A percentile compares a stretch with the other conserved stretches of the same genome.
phyloP scores from a whole-genome alignment of 1,140 invertebrate genomes.

The Arion vulgaris region DNA sequence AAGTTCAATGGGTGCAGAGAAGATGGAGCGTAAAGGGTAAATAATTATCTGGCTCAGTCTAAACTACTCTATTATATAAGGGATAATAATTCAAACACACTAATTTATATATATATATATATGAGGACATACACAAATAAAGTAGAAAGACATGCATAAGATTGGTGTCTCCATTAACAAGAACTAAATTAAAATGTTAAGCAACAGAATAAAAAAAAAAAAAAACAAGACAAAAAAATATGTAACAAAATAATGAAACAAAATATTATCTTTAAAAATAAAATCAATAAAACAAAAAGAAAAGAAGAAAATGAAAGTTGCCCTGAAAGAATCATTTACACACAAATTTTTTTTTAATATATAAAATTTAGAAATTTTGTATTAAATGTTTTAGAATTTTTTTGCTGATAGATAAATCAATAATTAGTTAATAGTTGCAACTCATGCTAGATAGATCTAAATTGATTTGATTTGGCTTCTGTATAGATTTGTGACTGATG shows the following conservation, averaged over 20 bases:
- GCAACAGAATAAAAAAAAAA: too few relatives aligned
- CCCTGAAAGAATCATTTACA: not conserved
- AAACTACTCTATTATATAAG: not conserved
- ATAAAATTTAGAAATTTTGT: too few relatives aligned
- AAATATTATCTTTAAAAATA: not conserved
- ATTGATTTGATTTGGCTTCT: not conserved
- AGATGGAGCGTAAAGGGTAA: too few relatives aligned
- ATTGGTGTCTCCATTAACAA: constrained; percentile 19
- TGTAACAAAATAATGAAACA: not conserved
- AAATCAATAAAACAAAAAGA: not conserved
- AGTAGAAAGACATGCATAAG: constrained; percentile 27
- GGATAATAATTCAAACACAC: not conserved
- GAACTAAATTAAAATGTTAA: not conserved
- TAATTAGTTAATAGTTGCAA: not conserved
- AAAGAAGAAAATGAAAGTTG: not conserved
- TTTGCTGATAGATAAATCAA: not conserved
- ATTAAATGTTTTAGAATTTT: too few relatives aligned
- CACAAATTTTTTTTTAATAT: not conserved
- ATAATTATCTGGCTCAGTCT: not conserved
- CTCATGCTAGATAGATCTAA: not conserved
- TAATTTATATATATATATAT: constrained; percentile 8
- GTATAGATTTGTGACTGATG: not conserved
- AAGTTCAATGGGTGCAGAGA: too few relatives aligned
- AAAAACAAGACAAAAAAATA: not conserved
- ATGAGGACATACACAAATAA: not conserved